Base-by-base conservation (phyloP, 2,113 vertebrate genomes). In the Melanotaenia duboulayi region DNA sequence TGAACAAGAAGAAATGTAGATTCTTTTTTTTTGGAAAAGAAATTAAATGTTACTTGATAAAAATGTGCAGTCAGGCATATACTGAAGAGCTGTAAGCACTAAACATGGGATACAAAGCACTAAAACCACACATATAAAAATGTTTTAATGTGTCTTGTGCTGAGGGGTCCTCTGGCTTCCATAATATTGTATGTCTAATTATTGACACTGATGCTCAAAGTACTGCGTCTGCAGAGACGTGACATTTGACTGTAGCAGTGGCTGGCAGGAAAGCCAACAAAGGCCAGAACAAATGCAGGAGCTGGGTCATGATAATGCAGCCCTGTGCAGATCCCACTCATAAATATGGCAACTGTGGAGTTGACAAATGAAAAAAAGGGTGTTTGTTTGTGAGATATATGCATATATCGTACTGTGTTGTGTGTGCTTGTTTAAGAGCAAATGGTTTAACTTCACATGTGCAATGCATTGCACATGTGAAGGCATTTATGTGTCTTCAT, bases 191-290 rank as follows among this genome's bases (percentile, higher is more conserved):
- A 91, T 77, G 76, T 82, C 78, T 86, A 63, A 89, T 91, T 93
- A 93, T 93, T 93, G 93, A 93, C 90, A 89, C 12, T 88, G 90
- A 89, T 76, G 88, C 89, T 90, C 80, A 88, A 91, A 90, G 92
- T 86, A 88, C 76, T 76, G 56, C 54, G 79, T 86, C 93, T 74
- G 62, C 59, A 14, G 93, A 91, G 93, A 92, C 80, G 48, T 93
- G 93, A 91, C 94, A 94, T 94, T 94, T 94, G 80, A 89, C 57
- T 51, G 80, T 77, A 52, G 71, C 69, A 64, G 59, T 77, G 80
- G 58, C 81, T 25, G 76, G 62, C 73, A 64, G 57, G 75, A 92
- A 85, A 92, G 89, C 92, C 89, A 93, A 93, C 92, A 90, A 91
- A 90, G 85, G 74, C 72, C 68, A 85, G 76, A 81, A 87, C 81